Percentiles rank a stretch among this genome's conserved stretches.
Conservation (phyloP, 2,888 invertebrate genomes). For the Tinea semifulvella region DNA sequence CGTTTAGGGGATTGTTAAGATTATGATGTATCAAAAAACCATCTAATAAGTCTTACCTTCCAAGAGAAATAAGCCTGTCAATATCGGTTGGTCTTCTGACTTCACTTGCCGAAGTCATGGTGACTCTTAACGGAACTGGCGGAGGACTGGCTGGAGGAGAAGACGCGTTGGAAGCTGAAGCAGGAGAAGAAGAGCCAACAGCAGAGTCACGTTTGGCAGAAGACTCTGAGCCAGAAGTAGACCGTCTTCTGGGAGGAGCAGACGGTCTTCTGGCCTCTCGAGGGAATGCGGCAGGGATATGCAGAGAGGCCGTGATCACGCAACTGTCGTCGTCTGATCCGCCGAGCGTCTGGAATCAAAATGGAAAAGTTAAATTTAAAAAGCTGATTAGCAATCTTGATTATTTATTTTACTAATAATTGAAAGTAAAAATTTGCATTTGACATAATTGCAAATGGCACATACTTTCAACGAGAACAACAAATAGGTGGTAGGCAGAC, state of each 20-base stretch:
- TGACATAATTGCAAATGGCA: too few relatives aligned
- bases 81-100: slow-evolving; percentile 51
- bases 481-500: too few relatives aligned
- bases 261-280: slow-evolving; percentile 54
- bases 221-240: slow-evolving; percentile 44
- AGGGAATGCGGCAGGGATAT: slow-evolving; percentile 74
- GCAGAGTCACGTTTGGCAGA: slow-evolving; percentile 65
- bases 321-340: slow-evolving; percentile 69
- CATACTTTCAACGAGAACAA: too few relatives aligned
- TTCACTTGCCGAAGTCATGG: slow-evolving; percentile 70
- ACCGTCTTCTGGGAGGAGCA: slow-evolving; percentile 14
- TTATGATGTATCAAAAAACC: too few relatives aligned
- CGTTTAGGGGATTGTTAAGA: too few relatives aligned
- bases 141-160: slow-evolving; percentile 62
- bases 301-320: slow-evolving; percentile 82
- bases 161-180: slow-evolving; percentile 32
- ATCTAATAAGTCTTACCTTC: too few relatives aligned
- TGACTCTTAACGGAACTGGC: slow-evolving; percentile 57
- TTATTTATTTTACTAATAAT: too few relatives aligned
- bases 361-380: too few relatives aligned
- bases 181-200: slow-evolving; percentile 65
- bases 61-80: slow-evolving; percentile 41
- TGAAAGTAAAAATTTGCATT: too few relatives aligned
- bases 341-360: slow-evolving; percentile 58
- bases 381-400: too few relatives aligned